Percentiles rank a stretch among this genome's conserved stretches.
These are phyloP conservation scores for Drosophila nigrodunni DNA, from an alignment of 1,140 invertebrate species.

Conservation along the genomic window DNA sequence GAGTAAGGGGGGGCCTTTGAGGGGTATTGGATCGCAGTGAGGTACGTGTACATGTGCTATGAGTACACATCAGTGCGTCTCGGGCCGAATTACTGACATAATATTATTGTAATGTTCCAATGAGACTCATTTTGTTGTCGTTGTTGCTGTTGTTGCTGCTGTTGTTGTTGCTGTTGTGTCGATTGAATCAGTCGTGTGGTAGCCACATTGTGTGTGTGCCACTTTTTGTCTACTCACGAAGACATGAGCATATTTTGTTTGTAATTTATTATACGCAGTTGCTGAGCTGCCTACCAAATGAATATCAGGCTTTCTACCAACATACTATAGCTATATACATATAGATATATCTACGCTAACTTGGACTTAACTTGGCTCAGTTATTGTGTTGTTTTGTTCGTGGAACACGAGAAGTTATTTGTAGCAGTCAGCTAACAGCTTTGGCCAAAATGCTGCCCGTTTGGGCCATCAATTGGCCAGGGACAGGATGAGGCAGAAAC, in stretches of 20 bases:
- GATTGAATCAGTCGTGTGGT: conserved; percentile 31
- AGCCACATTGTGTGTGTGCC: conserved; percentile 52
- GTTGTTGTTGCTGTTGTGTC: conserved; percentile 12
- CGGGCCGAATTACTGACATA: conserved; percentile 71
- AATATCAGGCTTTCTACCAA: conserved; percentile 49
- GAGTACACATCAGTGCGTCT: conserved; percentile 41
- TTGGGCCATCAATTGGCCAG: conserved; percentile 13
- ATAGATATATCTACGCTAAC: too few relatives aligned
- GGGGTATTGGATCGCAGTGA: background rate
- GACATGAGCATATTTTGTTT: conserved; percentile 80
- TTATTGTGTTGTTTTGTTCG: conserved; percentile 12
- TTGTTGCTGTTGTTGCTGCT: conserved; percentile 4
- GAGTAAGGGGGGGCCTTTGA: background rate
- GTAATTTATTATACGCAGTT: conserved; percentile 78
- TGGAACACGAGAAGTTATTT: conserved; percentile 53
- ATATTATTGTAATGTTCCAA: conserved; percentile 78
- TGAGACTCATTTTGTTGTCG: conserved; percentile 42
- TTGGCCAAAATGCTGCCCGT: conserved; percentile 41
- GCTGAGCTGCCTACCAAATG: conserved; percentile 69
- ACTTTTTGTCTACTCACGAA: conserved; percentile 78
- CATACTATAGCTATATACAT: background rate
- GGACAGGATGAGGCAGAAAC: background rate
- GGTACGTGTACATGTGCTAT: conserved; percentile 24
- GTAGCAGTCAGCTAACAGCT: conserved; percentile 34
- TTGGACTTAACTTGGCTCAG: background rate